Percentiles rank a stretch among this genome's conserved stretches.
These are phyloP conservation scores for Nilaparvata lugens DNA, from an alignment of 1,140 invertebrate species.

Conservation along the genomic window DNA sequence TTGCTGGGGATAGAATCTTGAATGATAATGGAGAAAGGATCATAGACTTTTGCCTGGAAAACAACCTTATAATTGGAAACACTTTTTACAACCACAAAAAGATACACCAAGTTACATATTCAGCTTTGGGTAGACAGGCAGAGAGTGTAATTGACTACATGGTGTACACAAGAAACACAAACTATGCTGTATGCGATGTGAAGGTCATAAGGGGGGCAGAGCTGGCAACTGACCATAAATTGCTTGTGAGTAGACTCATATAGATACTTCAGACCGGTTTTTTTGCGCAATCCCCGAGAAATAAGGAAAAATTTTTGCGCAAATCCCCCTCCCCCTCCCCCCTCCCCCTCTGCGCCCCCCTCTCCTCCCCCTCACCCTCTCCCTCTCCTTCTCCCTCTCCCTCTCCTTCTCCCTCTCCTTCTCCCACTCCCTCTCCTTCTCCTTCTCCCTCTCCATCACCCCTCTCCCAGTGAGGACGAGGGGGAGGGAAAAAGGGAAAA, in stretches of 20 bases:
- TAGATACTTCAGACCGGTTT: no score
- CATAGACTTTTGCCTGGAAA: constrained; percentile 5
- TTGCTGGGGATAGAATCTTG: neutral
- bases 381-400: no score
- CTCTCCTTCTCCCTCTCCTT: no score
- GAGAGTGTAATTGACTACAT: constrained; percentile 5
- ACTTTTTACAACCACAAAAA: constrained; percentile 3
- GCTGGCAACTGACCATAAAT: neutral
- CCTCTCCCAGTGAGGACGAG: no score
- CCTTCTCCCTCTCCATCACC: no score
- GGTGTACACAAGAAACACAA: neutral
- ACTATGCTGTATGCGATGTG: constrained; percentile 6
- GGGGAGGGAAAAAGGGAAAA: no score
- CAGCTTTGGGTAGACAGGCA: neutral
- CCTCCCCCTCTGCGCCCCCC: no score
- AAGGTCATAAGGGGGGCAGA: constrained; percentile 8
- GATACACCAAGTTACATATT: neutral
- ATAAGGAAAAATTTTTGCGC: no score
- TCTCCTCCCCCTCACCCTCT: no score
- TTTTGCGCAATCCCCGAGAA: no score
- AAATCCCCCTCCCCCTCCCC: no score
- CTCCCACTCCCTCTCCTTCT: no score
- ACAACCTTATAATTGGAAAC: constrained; percentile 4
- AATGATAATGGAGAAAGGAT: constrained; percentile 1
- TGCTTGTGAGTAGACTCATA: neutral